phyloP scores from a whole-genome alignment of 2,888 invertebrate species.

The Dryobota labecula region DNA sequence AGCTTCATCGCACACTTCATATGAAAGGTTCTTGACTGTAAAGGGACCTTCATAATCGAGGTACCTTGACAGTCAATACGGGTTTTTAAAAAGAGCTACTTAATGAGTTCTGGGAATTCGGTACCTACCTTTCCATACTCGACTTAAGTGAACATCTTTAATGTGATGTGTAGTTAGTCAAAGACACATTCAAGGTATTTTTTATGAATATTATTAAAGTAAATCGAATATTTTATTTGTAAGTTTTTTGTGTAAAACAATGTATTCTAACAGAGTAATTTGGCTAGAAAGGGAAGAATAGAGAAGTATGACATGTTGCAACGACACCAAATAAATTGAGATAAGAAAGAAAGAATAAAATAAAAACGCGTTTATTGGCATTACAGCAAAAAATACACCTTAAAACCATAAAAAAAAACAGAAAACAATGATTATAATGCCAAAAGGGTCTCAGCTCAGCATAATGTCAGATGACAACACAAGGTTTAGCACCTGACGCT shows the following conservation, averaged over 20 bases:
- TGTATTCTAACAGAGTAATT: too few species aligned
- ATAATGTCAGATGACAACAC: too few species aligned
- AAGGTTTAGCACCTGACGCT: too few species aligned
- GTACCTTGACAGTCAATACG: constrained; percentile 34
- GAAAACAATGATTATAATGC: too few species aligned
- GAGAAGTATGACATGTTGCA: neutral
- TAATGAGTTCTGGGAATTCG: constrained; percentile 54
- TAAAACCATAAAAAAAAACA: too few species aligned
- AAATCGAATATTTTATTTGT: too few species aligned
- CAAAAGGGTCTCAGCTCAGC: too few species aligned
- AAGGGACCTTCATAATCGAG: constrained; percentile 39
- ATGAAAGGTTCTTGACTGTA: constrained; percentile 64
- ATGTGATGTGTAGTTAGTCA: neutral
- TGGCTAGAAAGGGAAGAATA: too few species aligned
- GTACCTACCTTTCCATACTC: neutral
- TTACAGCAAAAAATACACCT: too few species aligned
- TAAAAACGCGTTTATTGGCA: too few species aligned
- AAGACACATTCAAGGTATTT: neutral
- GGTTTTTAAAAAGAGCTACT: constrained; percentile 46
- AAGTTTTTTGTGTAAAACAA: too few species aligned
- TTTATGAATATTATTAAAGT: neutral
- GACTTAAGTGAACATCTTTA: constrained; percentile 5
- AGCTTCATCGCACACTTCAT: constrained; percentile 67
- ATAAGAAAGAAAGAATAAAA: too few species aligned
- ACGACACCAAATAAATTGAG: neutral